Evolutionary conservation across 1,140 invertebrate genomes (phyloP).

Genomic region (Gonioctena quinquepunctata): DNA sequence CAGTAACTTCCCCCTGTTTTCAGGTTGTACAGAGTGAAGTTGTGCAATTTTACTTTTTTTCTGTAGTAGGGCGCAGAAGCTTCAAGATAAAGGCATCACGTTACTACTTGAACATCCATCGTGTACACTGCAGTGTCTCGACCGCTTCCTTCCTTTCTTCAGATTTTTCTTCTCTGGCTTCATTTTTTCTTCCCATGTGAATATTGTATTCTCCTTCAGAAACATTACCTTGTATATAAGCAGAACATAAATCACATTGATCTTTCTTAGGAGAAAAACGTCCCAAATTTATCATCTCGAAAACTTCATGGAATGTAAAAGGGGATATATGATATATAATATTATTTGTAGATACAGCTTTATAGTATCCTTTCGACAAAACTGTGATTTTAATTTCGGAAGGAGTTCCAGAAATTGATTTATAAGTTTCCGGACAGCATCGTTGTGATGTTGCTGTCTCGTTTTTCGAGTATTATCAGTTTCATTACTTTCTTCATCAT

Average conservation of each 20-base stretch:
- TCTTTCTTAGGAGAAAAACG: constrained; percentile 26
- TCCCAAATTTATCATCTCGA: not conserved
- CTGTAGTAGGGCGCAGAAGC: constrained; percentile 21
- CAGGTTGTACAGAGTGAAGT: constrained; percentile 47
- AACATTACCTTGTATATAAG: constrained; percentile 7
- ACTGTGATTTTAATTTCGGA: not conserved
- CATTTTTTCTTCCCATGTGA: constrained; percentile 18
- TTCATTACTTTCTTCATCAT: not conserved
- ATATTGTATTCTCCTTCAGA: constrained; percentile 4
- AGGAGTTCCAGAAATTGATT: not conserved
- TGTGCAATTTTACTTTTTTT: constrained; percentile 25
- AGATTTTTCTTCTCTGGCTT: constrained; percentile 18
- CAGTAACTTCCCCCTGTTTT: constrained; percentile 37
- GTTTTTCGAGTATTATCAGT: too few relatives aligned
- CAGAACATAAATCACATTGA: constrained; percentile 22
- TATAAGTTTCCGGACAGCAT: too few relatives aligned
- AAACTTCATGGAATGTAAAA: constrained; percentile 1
- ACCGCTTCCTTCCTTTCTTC: constrained; percentile 4
- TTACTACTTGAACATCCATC: constrained; percentile 20
- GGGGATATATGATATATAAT: not conserved
- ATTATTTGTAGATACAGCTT: not conserved
- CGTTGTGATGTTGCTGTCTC: too few relatives aligned
- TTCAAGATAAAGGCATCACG: constrained; percentile 15
- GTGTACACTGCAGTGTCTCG: constrained; percentile 4
- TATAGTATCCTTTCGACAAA: not conserved